Conservation (phyloP, 2,888 invertebrate genomes). For the Ganaspis brasiliensis region DNA sequence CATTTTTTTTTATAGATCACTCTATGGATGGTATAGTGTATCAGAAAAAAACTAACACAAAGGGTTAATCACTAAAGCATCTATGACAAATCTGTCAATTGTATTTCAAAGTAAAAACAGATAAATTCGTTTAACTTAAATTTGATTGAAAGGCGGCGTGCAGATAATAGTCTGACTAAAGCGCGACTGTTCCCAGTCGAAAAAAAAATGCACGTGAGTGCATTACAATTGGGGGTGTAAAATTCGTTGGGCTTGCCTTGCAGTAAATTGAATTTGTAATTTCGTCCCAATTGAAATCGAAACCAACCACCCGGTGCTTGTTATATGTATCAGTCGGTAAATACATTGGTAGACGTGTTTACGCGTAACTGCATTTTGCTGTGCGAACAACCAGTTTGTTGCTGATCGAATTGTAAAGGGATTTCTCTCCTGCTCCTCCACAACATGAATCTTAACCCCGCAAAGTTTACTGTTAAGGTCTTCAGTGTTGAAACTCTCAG, state of each 20-base stretch:
- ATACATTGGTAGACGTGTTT: constrained; percentile 59
- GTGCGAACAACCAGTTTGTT: constrained; percentile 53
- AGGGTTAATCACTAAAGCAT: too few species aligned
- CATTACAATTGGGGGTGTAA: constrained; percentile 36
- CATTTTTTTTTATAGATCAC: too few species aligned
- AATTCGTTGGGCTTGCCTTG: constrained; percentile 55
- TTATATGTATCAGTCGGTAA: constrained; percentile 58
- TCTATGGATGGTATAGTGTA: too few species aligned
- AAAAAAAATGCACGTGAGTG: constrained; percentile 50
- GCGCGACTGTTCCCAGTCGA: constrained; percentile 58
- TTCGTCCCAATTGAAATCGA: constrained; percentile 60
- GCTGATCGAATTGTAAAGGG: constrained; percentile 52
- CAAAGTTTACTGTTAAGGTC: constrained; percentile 1
- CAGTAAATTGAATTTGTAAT: constrained; percentile 64
- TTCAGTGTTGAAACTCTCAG: neutral
- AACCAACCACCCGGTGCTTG: constrained; percentile 54
- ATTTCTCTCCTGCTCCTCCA: constrained; percentile 46
- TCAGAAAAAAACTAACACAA: too few species aligned
- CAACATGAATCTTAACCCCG: constrained; percentile 16
- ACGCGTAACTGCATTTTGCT: constrained; percentile 61
- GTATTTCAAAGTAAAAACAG: too few species aligned
- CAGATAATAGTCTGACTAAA: constrained; percentile 58
- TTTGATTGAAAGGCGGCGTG: constrained; percentile 2
- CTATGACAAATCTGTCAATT: too few species aligned
- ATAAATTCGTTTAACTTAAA: neutral